These are phyloP conservation scores for Pitta sordida DNA, from an alignment of 2,113 vertebrate genomes.

Conservation along the genomic window DNA sequence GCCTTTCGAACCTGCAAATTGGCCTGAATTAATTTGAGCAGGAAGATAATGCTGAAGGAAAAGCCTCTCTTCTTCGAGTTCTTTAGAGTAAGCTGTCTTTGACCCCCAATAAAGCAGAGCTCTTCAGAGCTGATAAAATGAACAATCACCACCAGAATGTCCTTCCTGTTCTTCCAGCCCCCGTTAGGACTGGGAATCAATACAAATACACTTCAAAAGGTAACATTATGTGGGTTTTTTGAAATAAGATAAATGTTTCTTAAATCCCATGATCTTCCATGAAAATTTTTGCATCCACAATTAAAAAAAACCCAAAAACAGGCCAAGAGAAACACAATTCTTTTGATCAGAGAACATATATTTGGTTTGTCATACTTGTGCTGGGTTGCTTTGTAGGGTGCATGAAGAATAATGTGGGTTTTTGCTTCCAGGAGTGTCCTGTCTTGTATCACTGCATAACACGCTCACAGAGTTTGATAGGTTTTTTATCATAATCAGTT, in stretches of 20 bases:
- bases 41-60: not conserved
- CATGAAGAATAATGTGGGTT: not conserved
- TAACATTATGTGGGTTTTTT: not conserved
- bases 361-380: not conserved
- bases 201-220: not conserved
- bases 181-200: not conserved
- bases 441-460: not conserved
- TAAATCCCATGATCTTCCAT: not conserved
- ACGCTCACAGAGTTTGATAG: not conserved
- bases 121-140: slow-evolving; percentile 1
- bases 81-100: not conserved
- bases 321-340: not conserved
- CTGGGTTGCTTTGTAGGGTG: not conserved
- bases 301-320: not conserved
- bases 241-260: not conserved
- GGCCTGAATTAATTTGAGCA: slow-evolving; percentile 7
- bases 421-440: not conserved
- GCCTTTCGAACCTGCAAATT: not conserved
- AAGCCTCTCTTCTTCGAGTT: not conserved
- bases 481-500: not conserved
- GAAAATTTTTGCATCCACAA: not conserved
- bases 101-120: not conserved
- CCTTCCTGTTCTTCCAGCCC: not conserved
- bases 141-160: not conserved
- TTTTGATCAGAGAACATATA: not conserved